Conservation (phyloP, 2,888 invertebrate genomes). For the Acanthococcus lagerstroemiae region DNA sequence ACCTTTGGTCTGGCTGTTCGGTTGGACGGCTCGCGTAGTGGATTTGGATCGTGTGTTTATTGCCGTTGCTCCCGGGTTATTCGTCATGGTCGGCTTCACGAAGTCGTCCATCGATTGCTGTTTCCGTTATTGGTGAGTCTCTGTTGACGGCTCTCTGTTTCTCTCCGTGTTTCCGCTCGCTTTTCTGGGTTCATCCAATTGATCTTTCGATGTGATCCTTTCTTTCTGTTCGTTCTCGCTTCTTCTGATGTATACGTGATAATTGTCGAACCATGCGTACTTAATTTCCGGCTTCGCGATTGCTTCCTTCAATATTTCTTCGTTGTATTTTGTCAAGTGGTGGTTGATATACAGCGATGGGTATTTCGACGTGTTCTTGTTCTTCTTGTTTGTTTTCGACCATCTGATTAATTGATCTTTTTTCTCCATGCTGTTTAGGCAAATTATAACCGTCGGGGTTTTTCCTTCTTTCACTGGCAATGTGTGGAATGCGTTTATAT, state of each 20-base stretch:
- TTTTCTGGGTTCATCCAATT: not conserved
- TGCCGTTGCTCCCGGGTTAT: not conserved
- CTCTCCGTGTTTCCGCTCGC: slow-evolving; percentile 3
- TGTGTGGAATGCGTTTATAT: no score
- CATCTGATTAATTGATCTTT: no score
- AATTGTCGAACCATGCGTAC: not conserved
- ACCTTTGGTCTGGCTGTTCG: not conserved
- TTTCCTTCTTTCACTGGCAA: no score
- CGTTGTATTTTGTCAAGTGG: no score
- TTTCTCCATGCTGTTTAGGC: no score
- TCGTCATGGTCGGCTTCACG: not conserved
- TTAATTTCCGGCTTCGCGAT: no score
- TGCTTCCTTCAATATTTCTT: no score
- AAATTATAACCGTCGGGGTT: no score
- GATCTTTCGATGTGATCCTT: not conserved
- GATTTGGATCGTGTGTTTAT: no score
- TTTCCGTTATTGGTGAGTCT: not conserved
- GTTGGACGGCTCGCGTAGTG: not conserved
- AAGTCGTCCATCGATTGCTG: not conserved
- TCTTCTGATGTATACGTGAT: not conserved
- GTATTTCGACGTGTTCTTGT: no score
- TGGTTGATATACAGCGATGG: no score
- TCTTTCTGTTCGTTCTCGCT: not conserved
- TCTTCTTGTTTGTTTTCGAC: no score
- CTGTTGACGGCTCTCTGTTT: slow-evolving; percentile 27